phyloP scores from a whole-genome alignment of 2,113 vertebrate species.

The Petromus typicus region DNA sequence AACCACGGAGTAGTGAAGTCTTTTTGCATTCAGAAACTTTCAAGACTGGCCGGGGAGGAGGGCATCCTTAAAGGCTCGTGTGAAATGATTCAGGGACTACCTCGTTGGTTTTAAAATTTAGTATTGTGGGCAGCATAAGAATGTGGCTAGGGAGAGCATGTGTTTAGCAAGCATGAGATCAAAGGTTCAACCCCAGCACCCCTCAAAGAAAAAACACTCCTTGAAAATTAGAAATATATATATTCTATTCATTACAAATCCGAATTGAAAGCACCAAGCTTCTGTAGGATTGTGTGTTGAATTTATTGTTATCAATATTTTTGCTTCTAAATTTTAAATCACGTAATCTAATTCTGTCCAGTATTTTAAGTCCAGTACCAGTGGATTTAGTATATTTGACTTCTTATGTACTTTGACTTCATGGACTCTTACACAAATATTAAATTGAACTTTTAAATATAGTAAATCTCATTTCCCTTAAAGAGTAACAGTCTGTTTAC shows the following conservation, averaged over 20 bases:
- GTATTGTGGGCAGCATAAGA: not conserved
- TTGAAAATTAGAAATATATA: not conserved
- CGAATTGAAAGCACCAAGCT: not conserved
- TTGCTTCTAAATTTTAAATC: not conserved
- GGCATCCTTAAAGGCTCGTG: not conserved
- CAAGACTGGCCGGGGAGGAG: fast-evolving
- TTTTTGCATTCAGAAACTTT: too few relatives aligned
- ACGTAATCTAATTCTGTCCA: not conserved
- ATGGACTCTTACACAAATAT: not conserved
- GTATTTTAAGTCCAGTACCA: not conserved
- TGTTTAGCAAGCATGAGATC: not conserved
- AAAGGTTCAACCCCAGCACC: not conserved
- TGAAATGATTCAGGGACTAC: not conserved
- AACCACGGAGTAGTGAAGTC: fast-evolving
- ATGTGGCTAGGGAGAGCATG: not conserved
- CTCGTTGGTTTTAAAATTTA: not conserved
- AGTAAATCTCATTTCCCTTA: not conserved
- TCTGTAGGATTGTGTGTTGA: not conserved
- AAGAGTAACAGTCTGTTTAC: not conserved
- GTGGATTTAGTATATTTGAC: not conserved
- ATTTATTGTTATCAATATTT: not conserved
- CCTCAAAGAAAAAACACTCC: not conserved
- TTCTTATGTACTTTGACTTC: not conserved
- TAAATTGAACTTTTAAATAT: not conserved
- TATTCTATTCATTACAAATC: not conserved